Evolutionary conservation across 2,888 invertebrate species (phyloP).

Genomic region (Coleophora flavipennella): DNA sequence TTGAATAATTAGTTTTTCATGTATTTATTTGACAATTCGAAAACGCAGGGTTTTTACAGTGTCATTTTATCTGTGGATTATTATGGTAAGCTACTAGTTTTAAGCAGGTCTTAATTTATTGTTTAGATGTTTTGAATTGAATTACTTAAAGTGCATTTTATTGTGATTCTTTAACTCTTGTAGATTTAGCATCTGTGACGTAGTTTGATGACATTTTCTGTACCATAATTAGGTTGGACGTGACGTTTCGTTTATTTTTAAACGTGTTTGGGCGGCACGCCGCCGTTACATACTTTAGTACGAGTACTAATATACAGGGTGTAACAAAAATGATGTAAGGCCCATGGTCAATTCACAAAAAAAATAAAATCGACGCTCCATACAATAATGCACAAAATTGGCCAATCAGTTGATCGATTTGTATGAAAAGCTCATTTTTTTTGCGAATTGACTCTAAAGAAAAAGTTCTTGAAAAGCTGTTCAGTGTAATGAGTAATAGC

Average conservation of each 20-base stretch:
- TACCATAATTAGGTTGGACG: too few species aligned
- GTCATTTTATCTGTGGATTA: slow-evolving; percentile 27
- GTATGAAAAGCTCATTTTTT: too few species aligned
- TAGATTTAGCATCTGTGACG: slow-evolving; percentile 14
- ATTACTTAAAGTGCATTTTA: slow-evolving; percentile 19
- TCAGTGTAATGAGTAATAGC: too few species aligned
- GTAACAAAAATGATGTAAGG: too few species aligned
- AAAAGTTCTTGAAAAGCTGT: too few species aligned
- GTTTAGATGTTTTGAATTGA: slow-evolving; percentile 23
- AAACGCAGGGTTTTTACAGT: slow-evolving; percentile 24
- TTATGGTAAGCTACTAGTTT: slow-evolving; percentile 40
- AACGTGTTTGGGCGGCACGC: slow-evolving; percentile 25
- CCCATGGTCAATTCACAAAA: too few species aligned
- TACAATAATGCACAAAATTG: too few species aligned
- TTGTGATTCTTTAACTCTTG: slow-evolving; percentile 13
- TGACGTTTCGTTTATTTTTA: slow-evolving; percentile 20
- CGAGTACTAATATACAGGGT: too few species aligned
- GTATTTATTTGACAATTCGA: slow-evolving; percentile 27
- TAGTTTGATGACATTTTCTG: slow-evolving; percentile 6
- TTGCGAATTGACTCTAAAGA: too few species aligned
- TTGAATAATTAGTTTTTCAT: neutral
- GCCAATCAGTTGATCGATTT: too few species aligned
- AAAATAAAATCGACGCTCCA: too few species aligned
- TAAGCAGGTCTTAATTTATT: slow-evolving; percentile 40
- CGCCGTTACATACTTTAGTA: too few species aligned